Conservation (phyloP, 2,113 vertebrate species). For the Osmerus mordax region DNA sequence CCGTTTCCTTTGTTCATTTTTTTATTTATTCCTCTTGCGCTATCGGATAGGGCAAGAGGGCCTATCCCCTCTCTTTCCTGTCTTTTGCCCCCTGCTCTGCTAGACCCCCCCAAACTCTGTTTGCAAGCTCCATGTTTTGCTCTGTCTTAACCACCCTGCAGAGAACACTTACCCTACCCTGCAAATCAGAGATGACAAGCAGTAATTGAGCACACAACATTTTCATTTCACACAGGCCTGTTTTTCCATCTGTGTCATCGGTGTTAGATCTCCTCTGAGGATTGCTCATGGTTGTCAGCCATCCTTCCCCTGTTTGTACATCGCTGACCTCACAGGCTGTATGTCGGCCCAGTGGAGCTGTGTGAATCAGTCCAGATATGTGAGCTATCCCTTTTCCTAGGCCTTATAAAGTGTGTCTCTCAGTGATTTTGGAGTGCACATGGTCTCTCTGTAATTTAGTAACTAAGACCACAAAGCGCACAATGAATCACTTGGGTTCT, state of each 20-base stretch:
- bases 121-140: neutral
- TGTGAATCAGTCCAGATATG: neutral
- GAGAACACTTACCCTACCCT: neutral
- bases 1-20: neutral
- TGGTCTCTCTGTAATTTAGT: neutral
- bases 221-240: neutral
- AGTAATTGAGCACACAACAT: conserved; percentile 1
- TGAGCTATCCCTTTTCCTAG: neutral
- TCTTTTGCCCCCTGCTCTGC: neutral
- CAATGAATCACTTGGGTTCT: conserved; percentile 22
- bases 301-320: neutral
- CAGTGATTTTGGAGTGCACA: neutral
- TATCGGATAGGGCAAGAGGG: too few relatives aligned
- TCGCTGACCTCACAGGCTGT: neutral
- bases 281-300: neutral
- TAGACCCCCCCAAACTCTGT: neutral
- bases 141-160: conserved; percentile 3
- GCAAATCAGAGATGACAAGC: neutral
- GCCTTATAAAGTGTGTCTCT: neutral
- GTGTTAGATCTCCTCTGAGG: neutral
- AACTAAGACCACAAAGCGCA: neutral
- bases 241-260: neutral
- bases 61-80: neutral
- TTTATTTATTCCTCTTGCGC: too few relatives aligned
- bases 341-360: too few relatives aligned